Evolutionary conservation across 2,797 vertebrate species (phyloP).

Genomic region (Galaxias olidus): DNA sequence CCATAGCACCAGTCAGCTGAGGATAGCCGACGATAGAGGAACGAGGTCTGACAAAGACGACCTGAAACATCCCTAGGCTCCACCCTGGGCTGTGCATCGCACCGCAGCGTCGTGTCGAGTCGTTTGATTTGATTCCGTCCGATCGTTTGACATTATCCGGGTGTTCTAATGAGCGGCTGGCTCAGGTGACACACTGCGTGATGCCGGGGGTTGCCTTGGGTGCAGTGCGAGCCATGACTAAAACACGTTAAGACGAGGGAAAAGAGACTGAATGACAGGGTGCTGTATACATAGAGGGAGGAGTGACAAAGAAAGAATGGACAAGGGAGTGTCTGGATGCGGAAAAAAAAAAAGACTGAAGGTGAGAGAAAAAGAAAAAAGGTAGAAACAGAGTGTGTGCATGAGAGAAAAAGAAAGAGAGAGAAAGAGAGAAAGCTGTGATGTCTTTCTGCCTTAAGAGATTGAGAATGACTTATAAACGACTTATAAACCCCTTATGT

Average conservation of each 20-base stretch:
- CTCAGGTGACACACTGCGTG: slow-evolving; percentile 22
- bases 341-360: background rate
- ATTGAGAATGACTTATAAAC: slow-evolving; percentile 35
- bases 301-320: slow-evolving; percentile 22
- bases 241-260: slow-evolving; percentile 12
- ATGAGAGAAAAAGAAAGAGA: background rate
- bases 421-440: slow-evolving; percentile 12
- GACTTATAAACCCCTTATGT: slow-evolving; percentile 17
- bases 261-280: slow-evolving; percentile 44
- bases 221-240: slow-evolving; percentile 30
- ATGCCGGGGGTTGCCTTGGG: slow-evolving; percentile 5
- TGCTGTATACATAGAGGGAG: slow-evolving; percentile 32
- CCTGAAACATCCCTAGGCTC: background rate
- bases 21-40: background rate
- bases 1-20: too few species aligned
- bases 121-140: slow-evolving; percentile 4
- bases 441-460: slow-evolving; percentile 15
- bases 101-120: background rate
- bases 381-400: background rate
- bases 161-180: background rate
- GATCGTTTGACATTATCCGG: slow-evolving; percentile 33
- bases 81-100: background rate
- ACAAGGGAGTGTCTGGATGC: background rate
- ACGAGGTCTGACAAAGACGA: background rate
- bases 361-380: background rate